These are phyloP conservation scores for Daphoenositta chrysoptera DNA, from an alignment of 2,113 vertebrate species.

Conservation along the genomic window DNA sequence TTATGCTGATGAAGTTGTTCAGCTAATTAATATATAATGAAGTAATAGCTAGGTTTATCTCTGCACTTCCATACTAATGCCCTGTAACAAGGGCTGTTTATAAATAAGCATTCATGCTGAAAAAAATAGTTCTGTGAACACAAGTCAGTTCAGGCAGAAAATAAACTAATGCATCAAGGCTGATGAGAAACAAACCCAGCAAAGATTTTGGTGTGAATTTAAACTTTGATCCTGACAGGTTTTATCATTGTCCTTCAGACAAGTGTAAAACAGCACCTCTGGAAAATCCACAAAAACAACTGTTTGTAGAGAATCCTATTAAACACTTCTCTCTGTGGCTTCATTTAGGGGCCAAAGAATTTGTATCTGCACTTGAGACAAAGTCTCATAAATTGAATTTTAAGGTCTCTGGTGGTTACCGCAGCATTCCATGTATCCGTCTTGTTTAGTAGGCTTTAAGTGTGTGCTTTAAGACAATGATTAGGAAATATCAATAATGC, in stretches of 20 bases:
- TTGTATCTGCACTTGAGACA: neutral
- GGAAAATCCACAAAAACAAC: neutral
- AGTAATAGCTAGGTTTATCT: conserved; percentile 34
- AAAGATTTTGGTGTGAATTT: neutral
- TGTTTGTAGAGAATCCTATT: neutral
- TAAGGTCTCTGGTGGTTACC: neutral
- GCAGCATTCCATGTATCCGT: neutral
- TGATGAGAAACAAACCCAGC: neutral
- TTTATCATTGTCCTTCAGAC: neutral
- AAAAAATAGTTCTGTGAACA: neutral
- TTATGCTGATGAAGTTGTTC: conserved; percentile 40
- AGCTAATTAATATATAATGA: conserved; percentile 58
- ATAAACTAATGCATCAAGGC: neutral
- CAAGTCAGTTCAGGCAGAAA: neutral
- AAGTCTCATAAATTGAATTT: neutral
- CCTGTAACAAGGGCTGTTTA: neutral
- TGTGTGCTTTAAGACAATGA: neutral
- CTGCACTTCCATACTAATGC: neutral
- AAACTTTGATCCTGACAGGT: neutral
- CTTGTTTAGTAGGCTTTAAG: neutral
- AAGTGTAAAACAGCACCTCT: neutral
- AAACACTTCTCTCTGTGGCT: neutral
- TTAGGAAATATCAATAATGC: neutral
- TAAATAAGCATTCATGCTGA: conserved; percentile 8
- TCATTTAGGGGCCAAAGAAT: neutral